phyloP scores from a whole-genome alignment of 2,113 vertebrate genomes.

The Casuarius casuarius region DNA sequence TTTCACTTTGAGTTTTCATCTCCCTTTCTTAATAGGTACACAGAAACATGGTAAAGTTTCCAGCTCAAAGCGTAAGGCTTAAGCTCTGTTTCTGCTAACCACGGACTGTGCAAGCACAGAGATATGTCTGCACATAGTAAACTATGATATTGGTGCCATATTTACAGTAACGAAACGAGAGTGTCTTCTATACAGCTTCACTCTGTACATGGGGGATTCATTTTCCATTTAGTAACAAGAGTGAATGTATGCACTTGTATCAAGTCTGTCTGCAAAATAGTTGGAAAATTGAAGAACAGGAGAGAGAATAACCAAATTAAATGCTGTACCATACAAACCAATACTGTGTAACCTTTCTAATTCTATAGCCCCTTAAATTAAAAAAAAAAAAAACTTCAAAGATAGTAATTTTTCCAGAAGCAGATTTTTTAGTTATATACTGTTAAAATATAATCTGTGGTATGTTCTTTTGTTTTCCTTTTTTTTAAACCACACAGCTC shows the following conservation, averaged over 20 bases:
- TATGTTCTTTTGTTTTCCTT: neutral
- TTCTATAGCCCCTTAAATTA: neutral
- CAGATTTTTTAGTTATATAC: neutral
- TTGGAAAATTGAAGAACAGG: neutral
- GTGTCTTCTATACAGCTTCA: neutral
- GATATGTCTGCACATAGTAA: neutral
- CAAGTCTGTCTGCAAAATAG: neutral
- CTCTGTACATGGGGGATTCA: neutral
- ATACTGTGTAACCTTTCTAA: neutral
- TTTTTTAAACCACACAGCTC: neutral
- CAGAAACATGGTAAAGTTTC: neutral
- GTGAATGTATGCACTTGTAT: neutral
- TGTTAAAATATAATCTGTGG: neutral
- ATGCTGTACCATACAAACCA: neutral
- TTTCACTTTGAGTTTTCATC: neutral
- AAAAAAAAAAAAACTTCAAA: neutral
- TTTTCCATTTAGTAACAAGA: neutral
- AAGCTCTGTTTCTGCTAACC: neutral
- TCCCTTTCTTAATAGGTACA: neutral
- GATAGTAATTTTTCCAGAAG: neutral
- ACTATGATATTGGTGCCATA: neutral
- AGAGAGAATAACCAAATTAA: neutral
- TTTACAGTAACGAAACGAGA: neutral
- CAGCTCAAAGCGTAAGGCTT: neutral
- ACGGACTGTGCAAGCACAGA: neutral